These are phyloP conservation scores for Corydoras sp. DNA, from an alignment of 2,113 vertebrate species.

Conservation along the genomic window DNA sequence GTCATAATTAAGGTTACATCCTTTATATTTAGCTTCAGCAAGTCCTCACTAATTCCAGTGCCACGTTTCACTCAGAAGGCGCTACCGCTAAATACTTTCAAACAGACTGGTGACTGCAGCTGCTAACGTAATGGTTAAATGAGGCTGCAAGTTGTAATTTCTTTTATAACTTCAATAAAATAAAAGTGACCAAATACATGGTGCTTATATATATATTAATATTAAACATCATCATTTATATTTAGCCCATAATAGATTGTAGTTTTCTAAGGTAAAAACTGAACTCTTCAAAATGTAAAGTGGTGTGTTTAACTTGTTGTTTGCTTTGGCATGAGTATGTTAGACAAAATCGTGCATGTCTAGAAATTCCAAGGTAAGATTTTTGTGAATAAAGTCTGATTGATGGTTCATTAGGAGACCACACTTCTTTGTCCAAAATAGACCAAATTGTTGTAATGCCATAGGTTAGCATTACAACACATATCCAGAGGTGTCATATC, in stretches of 20 bases:
- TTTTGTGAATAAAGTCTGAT: constrained; percentile 34
- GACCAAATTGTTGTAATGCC: neutral
- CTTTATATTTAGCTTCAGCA: constrained; percentile 10
- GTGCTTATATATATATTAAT: too few relatives aligned
- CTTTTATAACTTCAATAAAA: too few relatives aligned
- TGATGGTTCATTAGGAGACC: constrained; percentile 33
- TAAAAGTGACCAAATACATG: too few relatives aligned
- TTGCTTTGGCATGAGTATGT: constrained; percentile 32
- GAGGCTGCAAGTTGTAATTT: too few relatives aligned
- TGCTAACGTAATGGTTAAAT: too few relatives aligned
- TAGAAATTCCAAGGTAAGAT: constrained; percentile 31
- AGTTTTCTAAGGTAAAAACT: too few relatives aligned
- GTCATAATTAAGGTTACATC: neutral
- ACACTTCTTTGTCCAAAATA: neutral
- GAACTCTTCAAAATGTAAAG: too few relatives aligned
- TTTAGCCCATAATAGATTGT: too few relatives aligned
- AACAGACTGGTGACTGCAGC: too few relatives aligned
- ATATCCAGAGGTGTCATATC: constrained; percentile 14
- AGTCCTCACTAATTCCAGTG: constrained; percentile 10
- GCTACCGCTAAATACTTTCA: neutral
- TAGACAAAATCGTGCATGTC: constrained; percentile 32
- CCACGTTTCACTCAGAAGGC: constrained; percentile 20
- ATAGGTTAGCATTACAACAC: constrained; percentile 3
- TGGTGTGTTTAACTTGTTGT: neutral
- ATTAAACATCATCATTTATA: too few relatives aligned